Conservation (phyloP, 2,888 invertebrate species). For the Eretmocerus hayati region DNA sequence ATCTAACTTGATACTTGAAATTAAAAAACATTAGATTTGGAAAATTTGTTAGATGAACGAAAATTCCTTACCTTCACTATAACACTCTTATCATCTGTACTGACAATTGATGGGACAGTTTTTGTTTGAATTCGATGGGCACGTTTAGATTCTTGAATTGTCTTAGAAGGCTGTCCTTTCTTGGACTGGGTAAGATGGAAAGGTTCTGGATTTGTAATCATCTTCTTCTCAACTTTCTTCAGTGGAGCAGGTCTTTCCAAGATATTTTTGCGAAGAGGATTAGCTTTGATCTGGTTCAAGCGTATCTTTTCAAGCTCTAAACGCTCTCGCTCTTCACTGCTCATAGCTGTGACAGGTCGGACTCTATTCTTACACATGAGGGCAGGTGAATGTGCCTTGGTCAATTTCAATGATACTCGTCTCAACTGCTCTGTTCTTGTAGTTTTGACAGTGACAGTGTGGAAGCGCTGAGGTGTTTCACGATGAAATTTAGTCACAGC, state of each 20-base stretch:
- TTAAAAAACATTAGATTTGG: not conserved
- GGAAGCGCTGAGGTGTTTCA: conserved; percentile 52
- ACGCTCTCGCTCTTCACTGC: conserved; percentile 57
- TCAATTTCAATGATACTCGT: conserved; percentile 28
- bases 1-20: not conserved
- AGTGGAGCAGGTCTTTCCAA: conserved; percentile 48
- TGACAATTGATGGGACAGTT: conserved; percentile 28
- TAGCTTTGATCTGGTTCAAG: conserved; percentile 62
- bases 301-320: conserved; percentile 59
- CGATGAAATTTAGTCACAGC: conserved; percentile 50
- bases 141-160: conserved; percentile 8
- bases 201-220: conserved; percentile 56
- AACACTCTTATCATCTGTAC: conserved; percentile 26
- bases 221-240: conserved; percentile 49
- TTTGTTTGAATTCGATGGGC: conserved; percentile 16
- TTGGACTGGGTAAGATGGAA: conserved; percentile 58
- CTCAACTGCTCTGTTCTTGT: conserved; percentile 29
- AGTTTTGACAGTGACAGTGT: conserved; percentile 34
- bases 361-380: conserved; percentile 45
- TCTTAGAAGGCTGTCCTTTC: conserved; percentile 14
- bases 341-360: conserved; percentile 51
- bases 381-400: conserved; percentile 36
- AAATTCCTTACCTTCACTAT: conserved; percentile 23
- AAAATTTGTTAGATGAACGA: not conserved
- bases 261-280: conserved; percentile 56